Base-by-base conservation (phyloP, 2,797 vertebrate species). In the Thamnophis elegans region DNA sequence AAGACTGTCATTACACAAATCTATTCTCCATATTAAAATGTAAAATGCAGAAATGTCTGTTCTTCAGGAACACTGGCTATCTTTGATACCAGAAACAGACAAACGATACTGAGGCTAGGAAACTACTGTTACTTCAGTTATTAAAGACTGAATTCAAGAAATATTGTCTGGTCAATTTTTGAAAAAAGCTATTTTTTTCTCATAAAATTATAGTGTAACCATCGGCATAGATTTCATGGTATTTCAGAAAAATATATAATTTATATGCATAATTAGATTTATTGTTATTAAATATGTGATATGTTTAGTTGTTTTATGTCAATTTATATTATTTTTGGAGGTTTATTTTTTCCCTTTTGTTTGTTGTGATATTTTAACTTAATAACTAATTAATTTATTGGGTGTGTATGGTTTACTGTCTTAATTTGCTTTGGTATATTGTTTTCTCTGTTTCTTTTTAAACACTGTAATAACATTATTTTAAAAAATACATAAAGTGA, bases 1-100 rank as follows among this genome's bases (percentile, higher is more conserved):
- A 73, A 36, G 47, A 51, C 10, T 85, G 86, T 89, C 51, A 55
- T 26, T 92, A 89, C 55, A 55, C 32, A 86, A 90, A 94, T 11
- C 6, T 90, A 94, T 73, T 93, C 47, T 47, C 94, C 47, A 55
- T 90, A 89, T 13, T 55, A 93, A 89, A 92, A 94, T 26, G 13
- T 90, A 28, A 91, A 47, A 36, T 26, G 59, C 2, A 55, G 11
- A 78, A 73, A 90, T 7, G 32, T 36, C 78, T 47, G 20, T 82
- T 47, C 78, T 82, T 82, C 78, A 82, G 32, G 68, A 78, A 78
- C 32, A 42, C 14, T 73, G 68, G 68, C 68, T 47, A 25, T 2
- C 20, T 82, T 47, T 82, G 78, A 82, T 25, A 12, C 0, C 20
- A 82, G 10, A 47, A 73, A 47, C 12, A 47, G 22, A 25, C 36